phyloP scores from a whole-genome alignment of 1,140 invertebrate genomes.

The Caenorhabditis tropicalis region DNA sequence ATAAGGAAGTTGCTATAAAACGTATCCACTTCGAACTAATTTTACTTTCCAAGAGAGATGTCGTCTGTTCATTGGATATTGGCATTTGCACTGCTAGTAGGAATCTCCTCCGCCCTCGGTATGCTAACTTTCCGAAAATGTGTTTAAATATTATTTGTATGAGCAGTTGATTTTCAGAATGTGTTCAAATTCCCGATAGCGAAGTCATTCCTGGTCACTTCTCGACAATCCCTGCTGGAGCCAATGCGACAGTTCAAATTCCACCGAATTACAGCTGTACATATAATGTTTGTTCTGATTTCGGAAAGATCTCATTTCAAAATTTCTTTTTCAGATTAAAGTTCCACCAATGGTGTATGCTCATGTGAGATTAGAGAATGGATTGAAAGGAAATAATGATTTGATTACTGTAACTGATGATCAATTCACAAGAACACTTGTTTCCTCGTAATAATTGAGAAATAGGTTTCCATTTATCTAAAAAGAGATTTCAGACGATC shows the following conservation, averaged over 20 bases:
- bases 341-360: slow-evolving; percentile 14
- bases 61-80: neutral
- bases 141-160: neutral
- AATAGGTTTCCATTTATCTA: neutral
- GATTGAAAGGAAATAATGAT: neutral
- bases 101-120: neutral
- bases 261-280: neutral
- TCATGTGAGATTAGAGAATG: neutral
- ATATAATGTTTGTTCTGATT: neutral
- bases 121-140: too few relatives aligned
- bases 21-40: neutral
- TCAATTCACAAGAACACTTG: neutral
- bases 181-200: neutral
- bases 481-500: neutral
- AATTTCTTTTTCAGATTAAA: neutral
- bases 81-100: neutral
- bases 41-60: neutral
- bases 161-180: neutral
- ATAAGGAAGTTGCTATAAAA: neutral
- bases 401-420: neutral
- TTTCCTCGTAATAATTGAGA: neutral
- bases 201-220: neutral
- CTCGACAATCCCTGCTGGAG: neutral
- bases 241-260: neutral
- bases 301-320: neutral